A percentile compares a stretch with the other conserved stretches of the same genome.
phyloP scores from a whole-genome alignment of 2,797 vertebrate species.

The Chloroceryle inda region DNA sequence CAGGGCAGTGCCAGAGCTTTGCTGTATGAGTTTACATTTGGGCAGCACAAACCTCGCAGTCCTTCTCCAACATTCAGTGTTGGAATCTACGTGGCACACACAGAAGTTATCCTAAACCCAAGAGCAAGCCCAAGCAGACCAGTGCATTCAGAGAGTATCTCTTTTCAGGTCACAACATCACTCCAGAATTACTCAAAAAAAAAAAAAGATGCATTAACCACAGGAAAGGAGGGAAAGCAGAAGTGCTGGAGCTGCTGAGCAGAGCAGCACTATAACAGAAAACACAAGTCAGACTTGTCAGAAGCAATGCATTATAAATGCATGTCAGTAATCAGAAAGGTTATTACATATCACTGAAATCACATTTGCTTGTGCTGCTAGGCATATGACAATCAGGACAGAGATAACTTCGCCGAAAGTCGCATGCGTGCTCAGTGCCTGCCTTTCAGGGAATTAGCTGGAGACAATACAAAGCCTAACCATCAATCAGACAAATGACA shows the following conservation, averaged over 20 bases:
- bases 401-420: background rate
- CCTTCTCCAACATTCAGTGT: background rate
- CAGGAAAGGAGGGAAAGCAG: background rate
- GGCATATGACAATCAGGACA: background rate
- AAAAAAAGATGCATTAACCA: background rate
- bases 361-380: background rate
- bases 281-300: background rate
- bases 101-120: background rate
- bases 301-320: background rate
- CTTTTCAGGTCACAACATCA: background rate
- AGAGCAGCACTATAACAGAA: background rate
- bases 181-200: background rate
- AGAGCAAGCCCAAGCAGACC: background rate
- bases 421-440: background rate
- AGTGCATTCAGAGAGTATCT: background rate
- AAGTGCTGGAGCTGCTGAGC: background rate
- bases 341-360: constrained; percentile 15
- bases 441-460: constrained; percentile 29
- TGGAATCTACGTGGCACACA: background rate
- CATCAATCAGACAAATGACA: constrained; percentile 24
- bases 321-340: background rate
- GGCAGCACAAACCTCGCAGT: background rate
- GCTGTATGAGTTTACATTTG: background rate
- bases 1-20: background rate
- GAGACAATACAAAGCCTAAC: background rate